phyloP scores from a whole-genome alignment of 2,888 invertebrate species.

The Chloroclysta siterata region DNA sequence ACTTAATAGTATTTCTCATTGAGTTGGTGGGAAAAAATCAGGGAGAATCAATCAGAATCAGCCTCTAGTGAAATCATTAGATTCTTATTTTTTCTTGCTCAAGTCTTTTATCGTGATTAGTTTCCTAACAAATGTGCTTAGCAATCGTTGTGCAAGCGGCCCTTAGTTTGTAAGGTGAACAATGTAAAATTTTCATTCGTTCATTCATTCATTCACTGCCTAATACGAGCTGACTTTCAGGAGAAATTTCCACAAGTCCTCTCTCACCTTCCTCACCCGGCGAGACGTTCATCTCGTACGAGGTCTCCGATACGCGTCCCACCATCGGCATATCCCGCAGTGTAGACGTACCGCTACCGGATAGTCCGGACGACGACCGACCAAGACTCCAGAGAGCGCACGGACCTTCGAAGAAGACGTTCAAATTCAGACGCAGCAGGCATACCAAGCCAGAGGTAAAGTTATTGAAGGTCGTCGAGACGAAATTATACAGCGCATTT shows the following conservation, averaged over 20 bases:
- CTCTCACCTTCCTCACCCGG: constrained; percentile 87
- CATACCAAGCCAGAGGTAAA: constrained; percentile 88
- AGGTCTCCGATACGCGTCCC: constrained; percentile 47
- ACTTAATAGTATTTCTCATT: too few species aligned
- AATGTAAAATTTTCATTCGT: not conserved
- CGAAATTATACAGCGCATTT: too few species aligned
- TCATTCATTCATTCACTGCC: not conserved
- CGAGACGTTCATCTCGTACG: constrained; percentile 83
- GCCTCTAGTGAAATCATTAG: too few species aligned
- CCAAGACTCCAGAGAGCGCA: constrained; percentile 95
- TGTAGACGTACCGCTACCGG: constrained; percentile 43
- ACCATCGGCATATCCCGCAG: constrained; percentile 55
- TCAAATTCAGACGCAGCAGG: constrained; percentile 92
- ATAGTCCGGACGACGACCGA: constrained; percentile 70
- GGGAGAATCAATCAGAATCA: too few species aligned
- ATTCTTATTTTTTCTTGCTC: too few species aligned
- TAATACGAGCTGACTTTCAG: constrained; percentile 62
- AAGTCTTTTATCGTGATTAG: too few species aligned
- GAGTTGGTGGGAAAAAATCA: too few species aligned
- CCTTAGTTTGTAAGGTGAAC: too few species aligned
- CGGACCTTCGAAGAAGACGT: constrained; percentile 97
- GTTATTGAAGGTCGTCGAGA: not conserved
- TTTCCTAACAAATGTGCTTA: too few species aligned
- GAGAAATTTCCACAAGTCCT: constrained; percentile 91
- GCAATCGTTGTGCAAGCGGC: too few species aligned